These are phyloP conservation scores for Pseudonaja textilis DNA, from an alignment of 2,113 vertebrate genomes.

Conservation along the genomic window DNA sequence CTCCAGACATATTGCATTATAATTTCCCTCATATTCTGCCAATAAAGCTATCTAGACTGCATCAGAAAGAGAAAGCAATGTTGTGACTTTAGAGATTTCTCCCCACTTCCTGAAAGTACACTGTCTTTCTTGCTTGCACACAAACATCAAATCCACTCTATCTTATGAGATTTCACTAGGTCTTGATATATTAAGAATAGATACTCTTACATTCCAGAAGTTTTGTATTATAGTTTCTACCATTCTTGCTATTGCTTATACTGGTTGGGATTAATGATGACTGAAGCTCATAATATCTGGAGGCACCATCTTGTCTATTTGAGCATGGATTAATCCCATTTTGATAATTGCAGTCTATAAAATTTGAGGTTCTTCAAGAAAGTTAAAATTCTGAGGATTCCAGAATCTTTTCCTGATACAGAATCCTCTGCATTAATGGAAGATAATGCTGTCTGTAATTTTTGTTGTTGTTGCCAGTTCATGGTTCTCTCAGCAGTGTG, in stretches of 20 bases:
- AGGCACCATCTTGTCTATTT: not conserved
- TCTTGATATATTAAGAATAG: not conserved
- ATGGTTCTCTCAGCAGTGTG: conserved; percentile 71
- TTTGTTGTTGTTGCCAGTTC: conserved; percentile 50
- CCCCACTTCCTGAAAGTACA: not conserved
- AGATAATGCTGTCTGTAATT: not conserved
- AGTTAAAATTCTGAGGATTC: not conserved
- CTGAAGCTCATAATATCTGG: not conserved
- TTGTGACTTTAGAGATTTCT: not conserved
- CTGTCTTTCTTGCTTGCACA: not conserved
- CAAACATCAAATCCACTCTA: not conserved
- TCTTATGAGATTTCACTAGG: not conserved
- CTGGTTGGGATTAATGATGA: not conserved
- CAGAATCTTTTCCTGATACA: too few relatives aligned
- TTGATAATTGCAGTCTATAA: not conserved
- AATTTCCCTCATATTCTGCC: not conserved
- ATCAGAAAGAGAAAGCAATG: not conserved
- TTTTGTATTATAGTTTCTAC: not conserved
- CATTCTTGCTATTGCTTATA: not conserved
- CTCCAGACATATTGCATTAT: not conserved
- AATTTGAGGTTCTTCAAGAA: not conserved
- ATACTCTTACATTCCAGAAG: not conserved
- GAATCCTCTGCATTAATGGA: not conserved
- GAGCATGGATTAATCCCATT: not conserved
- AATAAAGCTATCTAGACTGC: not conserved